A percentile compares a stretch with the other conserved stretches of the same genome.
Evolutionary conservation across 2,113 vertebrate species (phyloP).

Genomic region (Potamarius usumacintae): DNA sequence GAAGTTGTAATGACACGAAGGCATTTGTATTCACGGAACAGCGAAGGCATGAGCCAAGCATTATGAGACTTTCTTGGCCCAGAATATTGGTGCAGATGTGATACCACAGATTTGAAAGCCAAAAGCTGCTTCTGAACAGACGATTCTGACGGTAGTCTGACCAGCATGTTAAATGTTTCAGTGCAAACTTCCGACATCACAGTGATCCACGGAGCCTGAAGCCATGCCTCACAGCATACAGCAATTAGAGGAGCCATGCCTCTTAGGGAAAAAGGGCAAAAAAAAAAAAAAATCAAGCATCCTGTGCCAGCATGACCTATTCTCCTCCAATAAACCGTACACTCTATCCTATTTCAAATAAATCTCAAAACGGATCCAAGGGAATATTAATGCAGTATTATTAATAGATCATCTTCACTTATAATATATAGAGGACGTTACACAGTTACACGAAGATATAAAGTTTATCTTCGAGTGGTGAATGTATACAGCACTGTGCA

Average conservation of each 20-base stretch:
- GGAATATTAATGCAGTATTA: conserved; percentile 1
- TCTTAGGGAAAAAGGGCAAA: conserved; percentile 17
- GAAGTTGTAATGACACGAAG: conserved; percentile 23
- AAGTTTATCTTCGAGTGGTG: too few relatives aligned
- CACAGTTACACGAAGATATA: too few relatives aligned
- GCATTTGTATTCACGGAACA: conserved; percentile 53
- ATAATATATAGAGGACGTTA: too few relatives aligned
- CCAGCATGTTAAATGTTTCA: conserved; percentile 55
- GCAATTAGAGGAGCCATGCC: conserved; percentile 35
- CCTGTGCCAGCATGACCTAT: neutral
- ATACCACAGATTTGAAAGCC: conserved; percentile 57
- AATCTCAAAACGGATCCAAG: neutral
- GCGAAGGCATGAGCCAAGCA: conserved; percentile 45
- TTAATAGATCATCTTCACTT: neutral
- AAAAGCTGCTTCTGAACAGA: conserved; percentile 51
- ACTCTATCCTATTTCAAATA: neutral
- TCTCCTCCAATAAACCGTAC: neutral
- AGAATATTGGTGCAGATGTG: conserved; percentile 61
- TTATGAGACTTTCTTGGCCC: conserved; percentile 52
- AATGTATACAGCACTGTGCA: too few relatives aligned
- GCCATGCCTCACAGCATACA: conserved; percentile 32
- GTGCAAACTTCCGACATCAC: conserved; percentile 20
- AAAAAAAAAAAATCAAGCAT: conserved; percentile 8
- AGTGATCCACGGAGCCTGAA: conserved; percentile 24
- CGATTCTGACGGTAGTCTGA: conserved; percentile 46